Percentiles rank a stretch among this genome's conserved stretches.
phyloP scores from a whole-genome alignment of 2,113 vertebrate species.

The Oplegnathus fasciatus region DNA sequence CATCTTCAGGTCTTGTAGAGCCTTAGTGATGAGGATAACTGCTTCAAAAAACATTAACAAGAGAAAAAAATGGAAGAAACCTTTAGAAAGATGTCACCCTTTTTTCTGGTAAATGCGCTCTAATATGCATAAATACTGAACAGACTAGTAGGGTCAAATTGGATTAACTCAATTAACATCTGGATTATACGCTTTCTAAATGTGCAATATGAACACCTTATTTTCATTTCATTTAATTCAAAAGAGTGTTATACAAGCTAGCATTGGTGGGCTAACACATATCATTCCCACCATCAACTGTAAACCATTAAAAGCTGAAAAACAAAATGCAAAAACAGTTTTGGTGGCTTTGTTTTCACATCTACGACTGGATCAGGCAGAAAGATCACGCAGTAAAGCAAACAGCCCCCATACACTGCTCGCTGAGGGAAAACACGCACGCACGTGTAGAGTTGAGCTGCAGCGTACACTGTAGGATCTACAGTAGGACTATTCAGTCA shows the following conservation, averaged over 20 bases:
- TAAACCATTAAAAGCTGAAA: constrained; percentile 25
- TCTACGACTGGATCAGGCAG: constrained; percentile 23
- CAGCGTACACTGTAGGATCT: constrained; percentile 13
- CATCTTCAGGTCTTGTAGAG: too few relatives aligned
- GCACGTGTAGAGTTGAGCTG: neutral
- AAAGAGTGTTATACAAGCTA: neutral
- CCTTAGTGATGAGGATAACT: neutral
- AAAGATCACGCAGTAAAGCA: constrained; percentile 40
- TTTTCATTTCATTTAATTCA: neutral
- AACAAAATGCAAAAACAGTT: neutral
- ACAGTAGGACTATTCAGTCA: constrained; percentile 52
- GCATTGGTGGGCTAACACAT: constrained; percentile 17
- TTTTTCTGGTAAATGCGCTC: neutral
- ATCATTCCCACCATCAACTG: neutral
- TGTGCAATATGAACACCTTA: neutral
- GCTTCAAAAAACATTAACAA: neutral
- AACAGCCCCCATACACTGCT: constrained; percentile 23
- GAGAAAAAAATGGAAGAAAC: neutral
- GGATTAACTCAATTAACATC: constrained; percentile 15
- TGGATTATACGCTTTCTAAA: neutral
- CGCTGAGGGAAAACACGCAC: constrained; percentile 24
- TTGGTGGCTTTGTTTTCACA: neutral
- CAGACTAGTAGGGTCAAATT: neutral
- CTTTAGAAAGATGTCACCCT: neutral
- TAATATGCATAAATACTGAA: neutral